Conservation (phyloP, 2,797 vertebrate genomes). For the Huso huso region DNA sequence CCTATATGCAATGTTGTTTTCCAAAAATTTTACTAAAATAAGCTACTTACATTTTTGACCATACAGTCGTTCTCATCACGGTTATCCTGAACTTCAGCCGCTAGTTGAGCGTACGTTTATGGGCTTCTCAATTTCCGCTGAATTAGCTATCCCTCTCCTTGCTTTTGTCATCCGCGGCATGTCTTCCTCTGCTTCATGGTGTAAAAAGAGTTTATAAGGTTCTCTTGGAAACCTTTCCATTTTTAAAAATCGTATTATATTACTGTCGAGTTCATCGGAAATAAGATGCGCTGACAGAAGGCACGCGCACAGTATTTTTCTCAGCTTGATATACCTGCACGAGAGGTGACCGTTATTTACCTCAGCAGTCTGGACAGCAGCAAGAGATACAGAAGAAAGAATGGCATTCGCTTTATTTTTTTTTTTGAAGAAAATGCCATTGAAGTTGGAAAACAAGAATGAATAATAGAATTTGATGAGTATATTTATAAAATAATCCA, state of each 20-base stretch:
- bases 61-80: too few species aligned
- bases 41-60: too few species aligned
- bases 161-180: background rate
- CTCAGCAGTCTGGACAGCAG: too few species aligned
- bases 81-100: background rate
- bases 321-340: background rate
- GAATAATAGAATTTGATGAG: too few species aligned
- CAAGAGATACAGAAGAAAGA: too few species aligned
- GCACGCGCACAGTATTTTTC: background rate
- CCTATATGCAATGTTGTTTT: too few species aligned
- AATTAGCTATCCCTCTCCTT: background rate
- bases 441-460: too few species aligned
- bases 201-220: background rate
- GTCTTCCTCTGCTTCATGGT: background rate
- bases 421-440: too few species aligned
- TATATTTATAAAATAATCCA: too few species aligned
- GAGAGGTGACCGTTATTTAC: background rate
- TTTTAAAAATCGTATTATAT: background rate
- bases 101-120: background rate
- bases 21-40: too few species aligned
- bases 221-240: background rate
- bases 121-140: background rate
- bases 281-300: background rate
- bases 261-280: background rate
- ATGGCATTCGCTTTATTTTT: too few species aligned